Conservation (phyloP, 2,113 vertebrate species). For the Nannobrachium achirus region DNA sequence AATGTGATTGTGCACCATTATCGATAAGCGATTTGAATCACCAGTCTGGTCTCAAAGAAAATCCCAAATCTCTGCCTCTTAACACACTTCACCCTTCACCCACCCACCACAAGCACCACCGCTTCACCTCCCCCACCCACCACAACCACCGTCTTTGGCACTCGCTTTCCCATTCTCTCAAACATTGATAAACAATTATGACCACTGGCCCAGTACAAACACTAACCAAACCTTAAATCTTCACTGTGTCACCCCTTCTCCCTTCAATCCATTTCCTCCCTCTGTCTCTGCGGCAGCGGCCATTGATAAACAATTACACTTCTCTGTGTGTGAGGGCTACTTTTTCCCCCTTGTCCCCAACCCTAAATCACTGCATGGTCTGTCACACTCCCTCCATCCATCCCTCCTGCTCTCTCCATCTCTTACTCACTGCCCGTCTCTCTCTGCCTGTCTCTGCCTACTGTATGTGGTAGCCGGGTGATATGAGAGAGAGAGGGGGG, state of each 20-base stretch:
- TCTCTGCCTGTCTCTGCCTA: conserved; percentile 35
- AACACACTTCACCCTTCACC: conserved; percentile 1
- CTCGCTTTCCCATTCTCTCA: conserved; percentile 3
- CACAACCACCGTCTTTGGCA: not conserved
- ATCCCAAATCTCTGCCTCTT: conserved; percentile 44
- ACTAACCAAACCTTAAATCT: conserved; percentile 42
- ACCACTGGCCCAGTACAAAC: conserved; percentile 33
- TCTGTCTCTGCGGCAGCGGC: not conserved
- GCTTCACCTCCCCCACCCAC: conserved; percentile 13
- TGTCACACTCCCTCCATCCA: not conserved
- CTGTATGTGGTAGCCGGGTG: conserved; percentile 32
- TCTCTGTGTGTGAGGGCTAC: conserved; percentile 7
- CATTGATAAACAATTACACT: conserved; percentile 36
- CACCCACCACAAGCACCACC: conserved; percentile 1
- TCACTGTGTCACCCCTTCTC: conserved; percentile 6
- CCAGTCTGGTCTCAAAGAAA: conserved; percentile 45
- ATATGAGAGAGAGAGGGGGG: conserved; percentile 59
- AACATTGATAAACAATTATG: conserved; percentile 61
- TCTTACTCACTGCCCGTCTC: too few relatives aligned
- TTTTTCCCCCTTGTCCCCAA: conserved; percentile 4
- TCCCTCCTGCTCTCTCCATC: not conserved
- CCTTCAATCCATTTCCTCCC: conserved; percentile 34
- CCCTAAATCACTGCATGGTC: conserved; percentile 41
- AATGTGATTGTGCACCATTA: conserved; percentile 59
- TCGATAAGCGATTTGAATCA: conserved; percentile 62